These are phyloP conservation scores for Rhinichthys klamathensis DNA, from an alignment of 2,113 vertebrate genomes.

Conservation along the genomic window DNA sequence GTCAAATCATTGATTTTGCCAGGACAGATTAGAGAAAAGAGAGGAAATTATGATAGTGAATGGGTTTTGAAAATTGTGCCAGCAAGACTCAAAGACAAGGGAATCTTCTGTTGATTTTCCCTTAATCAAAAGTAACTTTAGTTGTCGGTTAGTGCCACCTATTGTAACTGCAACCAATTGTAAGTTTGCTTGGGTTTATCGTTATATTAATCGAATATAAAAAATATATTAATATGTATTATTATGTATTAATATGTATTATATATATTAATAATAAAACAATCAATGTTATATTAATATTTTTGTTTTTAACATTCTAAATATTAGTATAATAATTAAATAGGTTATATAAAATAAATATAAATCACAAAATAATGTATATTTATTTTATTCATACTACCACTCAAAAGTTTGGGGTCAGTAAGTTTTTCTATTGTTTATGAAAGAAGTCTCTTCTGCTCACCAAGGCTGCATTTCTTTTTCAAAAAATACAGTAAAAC, in stretches of 20 bases:
- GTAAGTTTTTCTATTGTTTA: background rate
- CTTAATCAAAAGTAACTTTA: background rate
- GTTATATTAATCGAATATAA: background rate
- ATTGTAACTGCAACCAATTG: background rate
- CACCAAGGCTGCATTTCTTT: background rate
- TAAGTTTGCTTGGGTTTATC: background rate
- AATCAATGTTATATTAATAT: background rate
- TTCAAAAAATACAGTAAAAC: background rate
- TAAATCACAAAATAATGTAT: background rate
- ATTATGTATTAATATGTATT: background rate
- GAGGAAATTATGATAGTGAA: background rate
- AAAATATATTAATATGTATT: background rate
- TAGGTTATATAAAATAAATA: background rate
- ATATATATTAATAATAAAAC: background rate
- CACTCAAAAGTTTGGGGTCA: background rate
- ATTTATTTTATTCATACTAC: background rate
- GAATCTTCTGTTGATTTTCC: background rate
- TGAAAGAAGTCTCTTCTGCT: background rate
- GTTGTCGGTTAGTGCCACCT: background rate
- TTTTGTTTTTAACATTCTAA: background rate
- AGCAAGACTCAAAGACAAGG: background rate
- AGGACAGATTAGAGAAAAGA: background rate
- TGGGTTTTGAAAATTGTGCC: background rate
- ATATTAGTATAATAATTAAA: background rate
- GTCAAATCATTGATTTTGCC: slow-evolving; percentile 30